Evolutionary conservation across 2,797 vertebrate species (phyloP).

Genomic region (Eospalax fontanierii): DNA sequence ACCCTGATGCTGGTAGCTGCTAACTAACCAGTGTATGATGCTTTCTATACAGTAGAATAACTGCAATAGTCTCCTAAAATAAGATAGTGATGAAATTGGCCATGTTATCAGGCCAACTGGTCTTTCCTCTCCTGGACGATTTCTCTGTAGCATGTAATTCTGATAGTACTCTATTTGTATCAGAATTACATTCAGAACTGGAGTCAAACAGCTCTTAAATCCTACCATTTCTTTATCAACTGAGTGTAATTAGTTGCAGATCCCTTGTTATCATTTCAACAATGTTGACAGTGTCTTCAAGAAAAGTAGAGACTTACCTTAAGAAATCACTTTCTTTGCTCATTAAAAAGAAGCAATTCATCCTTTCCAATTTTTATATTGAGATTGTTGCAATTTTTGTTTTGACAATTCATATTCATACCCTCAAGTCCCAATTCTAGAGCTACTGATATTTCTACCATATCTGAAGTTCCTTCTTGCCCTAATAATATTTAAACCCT

Average conservation of each 20-base stretch:
- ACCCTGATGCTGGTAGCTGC: background rate
- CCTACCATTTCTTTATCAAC: background rate
- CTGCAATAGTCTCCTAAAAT: background rate
- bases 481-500: background rate
- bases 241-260: background rate
- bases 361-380: background rate
- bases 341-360: background rate
- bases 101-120: too few relatives aligned
- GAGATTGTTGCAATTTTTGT: background rate
- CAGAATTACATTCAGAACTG: background rate
- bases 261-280: background rate
- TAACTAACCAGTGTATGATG: background rate
- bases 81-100: background rate
- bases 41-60: background rate
- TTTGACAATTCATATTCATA: background rate
- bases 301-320: background rate
- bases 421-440: background rate
- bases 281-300: background rate
- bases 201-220: background rate
- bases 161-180: background rate
- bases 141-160: background rate
- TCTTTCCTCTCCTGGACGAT: background rate
- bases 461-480: background rate
- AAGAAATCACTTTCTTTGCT: background rate
- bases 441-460: background rate